These are phyloP conservation scores for Linnaemya tessellans DNA, from an alignment of 2,888 invertebrate species.

Conservation along the genomic window DNA sequence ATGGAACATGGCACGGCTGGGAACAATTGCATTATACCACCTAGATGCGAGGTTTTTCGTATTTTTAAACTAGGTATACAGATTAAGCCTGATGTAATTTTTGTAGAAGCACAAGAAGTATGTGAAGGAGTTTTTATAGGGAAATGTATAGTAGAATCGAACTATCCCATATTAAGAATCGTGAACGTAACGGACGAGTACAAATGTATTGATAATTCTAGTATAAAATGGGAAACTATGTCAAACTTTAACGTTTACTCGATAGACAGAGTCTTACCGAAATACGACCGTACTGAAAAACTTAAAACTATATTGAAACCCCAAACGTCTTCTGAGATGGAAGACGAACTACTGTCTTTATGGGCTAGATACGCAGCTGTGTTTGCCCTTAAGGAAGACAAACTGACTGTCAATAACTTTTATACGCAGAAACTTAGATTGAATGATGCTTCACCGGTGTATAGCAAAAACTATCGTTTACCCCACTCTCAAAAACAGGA, in stretches of 20 bases:
- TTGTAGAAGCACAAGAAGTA: background rate
- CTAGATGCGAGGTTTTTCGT: conserved; percentile 4
- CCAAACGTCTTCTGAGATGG: background rate
- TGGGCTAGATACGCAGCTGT: background rate
- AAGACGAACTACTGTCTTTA: no score
- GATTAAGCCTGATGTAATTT: background rate
- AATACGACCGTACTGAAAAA: background rate
- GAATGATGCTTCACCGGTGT: background rate
- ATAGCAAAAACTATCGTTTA: conserved; percentile 24
- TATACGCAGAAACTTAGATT: conserved; percentile 20
- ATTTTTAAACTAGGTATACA: background rate
- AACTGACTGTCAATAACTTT: conserved; percentile 20
- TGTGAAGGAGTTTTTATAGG: background rate
- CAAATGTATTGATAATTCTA: background rate
- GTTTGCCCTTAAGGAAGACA: conserved; percentile 9
- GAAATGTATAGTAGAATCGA: background rate
- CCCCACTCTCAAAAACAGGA: conserved; percentile 26
- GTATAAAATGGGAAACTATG: background rate
- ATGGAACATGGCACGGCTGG: no score
- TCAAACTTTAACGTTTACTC: conserved; percentile 1
- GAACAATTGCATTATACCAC: background rate
- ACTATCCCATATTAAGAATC: no score
- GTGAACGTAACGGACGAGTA: no score
- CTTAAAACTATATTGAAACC: background rate
- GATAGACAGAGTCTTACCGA: background rate